These are phyloP conservation scores for Sisyra nigra DNA, from an alignment of 2,888 invertebrate genomes.

Conservation along the genomic window DNA sequence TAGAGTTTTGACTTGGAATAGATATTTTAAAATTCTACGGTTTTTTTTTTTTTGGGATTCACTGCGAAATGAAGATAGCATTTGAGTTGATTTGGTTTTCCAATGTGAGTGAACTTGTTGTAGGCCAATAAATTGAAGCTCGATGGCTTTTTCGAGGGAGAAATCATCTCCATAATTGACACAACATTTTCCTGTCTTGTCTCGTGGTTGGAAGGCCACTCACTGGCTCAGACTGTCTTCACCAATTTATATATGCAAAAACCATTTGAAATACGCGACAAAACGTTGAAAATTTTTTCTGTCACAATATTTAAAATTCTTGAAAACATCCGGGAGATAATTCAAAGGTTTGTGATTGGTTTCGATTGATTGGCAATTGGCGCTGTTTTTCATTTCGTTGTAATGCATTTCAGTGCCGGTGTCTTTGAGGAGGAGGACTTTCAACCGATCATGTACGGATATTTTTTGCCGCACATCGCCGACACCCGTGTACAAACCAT, in stretches of 20 bases:
- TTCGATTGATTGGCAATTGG: too few species aligned
- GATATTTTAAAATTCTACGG: too few species aligned
- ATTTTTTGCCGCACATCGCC: slow-evolving; percentile 66
- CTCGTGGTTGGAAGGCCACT: slow-evolving; percentile 95
- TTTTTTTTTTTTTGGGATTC: too few species aligned
- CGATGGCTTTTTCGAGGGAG: slow-evolving; percentile 54
- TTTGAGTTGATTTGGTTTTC: too few species aligned
- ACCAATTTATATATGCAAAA: slow-evolving; percentile 91
- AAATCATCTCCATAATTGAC: slow-evolving; percentile 88
- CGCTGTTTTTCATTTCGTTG: too few species aligned
- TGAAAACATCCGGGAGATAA: slow-evolving; percentile 76
- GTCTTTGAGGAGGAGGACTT: slow-evolving; percentile 96
- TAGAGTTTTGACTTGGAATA: too few species aligned
- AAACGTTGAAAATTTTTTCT: slow-evolving; percentile 70
- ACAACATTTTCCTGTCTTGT: slow-evolving; percentile 86
- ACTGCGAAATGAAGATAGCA: too few species aligned
- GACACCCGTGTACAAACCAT: slow-evolving; percentile 66
- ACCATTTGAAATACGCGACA: slow-evolving; percentile 69
- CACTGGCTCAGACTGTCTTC: slow-evolving; percentile 91
- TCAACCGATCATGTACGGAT: slow-evolving; percentile 83
- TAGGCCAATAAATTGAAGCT: slow-evolving; percentile 65
- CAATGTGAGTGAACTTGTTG: too few species aligned
- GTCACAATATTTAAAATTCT: slow-evolving; percentile 77
- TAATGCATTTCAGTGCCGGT: slow-evolving; percentile 54
- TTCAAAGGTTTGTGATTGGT: slow-evolving; percentile 69